A percentile compares a stretch with the other conserved stretches of the same genome.
These are phyloP conservation scores for Alca torda DNA, from an alignment of 2,797 vertebrate species.

Conservation along the genomic window DNA sequence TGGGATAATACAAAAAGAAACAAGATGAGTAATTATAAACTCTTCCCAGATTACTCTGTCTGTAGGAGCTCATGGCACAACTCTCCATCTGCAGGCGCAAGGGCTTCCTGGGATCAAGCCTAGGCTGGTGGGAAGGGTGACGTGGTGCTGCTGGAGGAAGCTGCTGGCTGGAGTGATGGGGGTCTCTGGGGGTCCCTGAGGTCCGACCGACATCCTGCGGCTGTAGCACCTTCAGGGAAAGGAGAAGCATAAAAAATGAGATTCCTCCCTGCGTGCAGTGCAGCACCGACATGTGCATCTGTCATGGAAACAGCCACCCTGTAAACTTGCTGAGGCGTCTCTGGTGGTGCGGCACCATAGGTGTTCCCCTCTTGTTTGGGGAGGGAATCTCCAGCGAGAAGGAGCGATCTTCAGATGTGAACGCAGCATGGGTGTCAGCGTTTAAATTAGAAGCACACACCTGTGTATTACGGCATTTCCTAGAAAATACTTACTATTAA, in stretches of 20 bases:
- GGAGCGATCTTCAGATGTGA: not conserved
- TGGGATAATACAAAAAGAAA: not conserved
- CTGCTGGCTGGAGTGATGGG: not conserved
- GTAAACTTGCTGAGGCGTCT: accelerated
- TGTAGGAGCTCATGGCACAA: not conserved
- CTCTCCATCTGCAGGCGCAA: accelerated
- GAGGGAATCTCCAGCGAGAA: not conserved
- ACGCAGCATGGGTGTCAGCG: conserved; percentile 39
- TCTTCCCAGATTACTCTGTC: not conserved
- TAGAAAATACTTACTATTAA: conserved; percentile 55
- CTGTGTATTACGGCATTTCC: conserved; percentile 10
- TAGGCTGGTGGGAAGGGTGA: not conserved
- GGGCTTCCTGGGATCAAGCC: not conserved
- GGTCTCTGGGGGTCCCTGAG: not conserved
- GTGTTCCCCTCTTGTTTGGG: conserved; percentile 10
- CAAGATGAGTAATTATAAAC: not conserved
- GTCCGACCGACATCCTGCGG: not conserved
- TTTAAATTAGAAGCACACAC: conserved; percentile 55
- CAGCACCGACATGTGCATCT: not conserved
- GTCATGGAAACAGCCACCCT: not conserved
- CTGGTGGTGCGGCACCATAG: not conserved
- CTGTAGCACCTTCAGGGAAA: not conserved
- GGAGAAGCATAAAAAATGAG: not conserved
- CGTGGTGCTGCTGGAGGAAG: not conserved
- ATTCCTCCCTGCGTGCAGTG: accelerated